Conservation (phyloP, 2,888 invertebrate genomes). For the Volucella zonaria region DNA sequence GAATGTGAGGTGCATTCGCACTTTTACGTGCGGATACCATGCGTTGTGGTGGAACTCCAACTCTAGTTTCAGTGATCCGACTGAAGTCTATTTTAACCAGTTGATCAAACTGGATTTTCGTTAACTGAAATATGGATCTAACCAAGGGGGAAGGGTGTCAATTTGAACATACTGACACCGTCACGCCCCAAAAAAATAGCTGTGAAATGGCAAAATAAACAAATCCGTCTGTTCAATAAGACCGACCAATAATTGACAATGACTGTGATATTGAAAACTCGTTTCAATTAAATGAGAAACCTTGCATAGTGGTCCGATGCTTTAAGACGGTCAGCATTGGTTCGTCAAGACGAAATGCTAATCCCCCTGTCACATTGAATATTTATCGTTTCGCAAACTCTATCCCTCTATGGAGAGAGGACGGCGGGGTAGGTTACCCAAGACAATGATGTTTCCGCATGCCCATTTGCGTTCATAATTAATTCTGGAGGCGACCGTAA, state of each 20-base stretch:
- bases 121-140: slow-evolving; percentile 12
- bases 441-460: slow-evolving; percentile 55
- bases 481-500: slow-evolving; percentile 49
- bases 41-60: not conserved
- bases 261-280: slow-evolving; percentile 36
- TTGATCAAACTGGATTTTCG: not conserved
- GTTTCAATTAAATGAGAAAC: slow-evolving; percentile 35
- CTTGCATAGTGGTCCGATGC: not conserved
- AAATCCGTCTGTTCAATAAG: slow-evolving; percentile 7
- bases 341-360: slow-evolving; percentile 54
- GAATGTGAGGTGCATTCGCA: not conserved
- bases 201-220: slow-evolving; percentile 21
- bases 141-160: not conserved
- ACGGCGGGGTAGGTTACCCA: not conserved
- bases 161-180: slow-evolving; percentile 6
- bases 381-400: slow-evolving; percentile 59
- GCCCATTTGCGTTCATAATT: slow-evolving; percentile 57
- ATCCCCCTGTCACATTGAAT: slow-evolving; percentile 65
- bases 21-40: not conserved
- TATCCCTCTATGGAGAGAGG: slow-evolving; percentile 27
- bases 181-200: slow-evolving; percentile 54
- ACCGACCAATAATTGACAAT: slow-evolving; percentile 9
- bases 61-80: not conserved
- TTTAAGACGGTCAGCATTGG: not conserved
- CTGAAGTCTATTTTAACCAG: too few species aligned